These are phyloP conservation scores for western clawed frog (Xenopus tropicalis) DNA, from an alignment of 2,113 vertebrate species.

Conservation along the genomic window DNA sequence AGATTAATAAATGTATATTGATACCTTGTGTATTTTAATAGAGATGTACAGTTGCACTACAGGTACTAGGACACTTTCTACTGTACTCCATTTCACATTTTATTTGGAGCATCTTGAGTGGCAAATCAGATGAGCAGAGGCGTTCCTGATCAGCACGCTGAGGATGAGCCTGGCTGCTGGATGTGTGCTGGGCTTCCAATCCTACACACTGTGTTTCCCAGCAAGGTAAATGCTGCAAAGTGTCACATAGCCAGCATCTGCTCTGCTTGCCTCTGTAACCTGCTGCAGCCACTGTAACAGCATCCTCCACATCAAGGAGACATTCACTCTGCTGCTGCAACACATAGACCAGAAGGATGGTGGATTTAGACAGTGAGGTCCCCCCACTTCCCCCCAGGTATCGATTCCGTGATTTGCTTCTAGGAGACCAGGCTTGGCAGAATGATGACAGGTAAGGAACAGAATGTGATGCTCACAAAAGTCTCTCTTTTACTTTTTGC, in stretches of 20 bases:
- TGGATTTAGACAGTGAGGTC: constrained; percentile 81
- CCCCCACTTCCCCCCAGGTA: constrained; percentile 84
- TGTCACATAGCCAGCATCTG: constrained; percentile 28
- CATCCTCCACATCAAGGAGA: constrained; percentile 6
- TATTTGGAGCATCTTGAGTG: constrained; percentile 35
- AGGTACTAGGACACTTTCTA: too few species aligned
- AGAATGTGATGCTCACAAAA: too few species aligned
- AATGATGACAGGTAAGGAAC: constrained; percentile 81
- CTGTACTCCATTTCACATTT: constrained; percentile 38
- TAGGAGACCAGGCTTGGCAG: constrained; percentile 87
- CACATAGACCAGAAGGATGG: constrained; percentile 62
- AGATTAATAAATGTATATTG: too few species aligned
- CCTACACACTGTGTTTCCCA: constrained; percentile 18
- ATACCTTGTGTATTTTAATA: too few species aligned
- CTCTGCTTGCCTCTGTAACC: constrained; percentile 19
- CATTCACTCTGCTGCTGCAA: neutral
- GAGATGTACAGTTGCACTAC: too few species aligned
- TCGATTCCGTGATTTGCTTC: constrained; percentile 85
- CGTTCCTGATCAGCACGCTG: constrained; percentile 34
- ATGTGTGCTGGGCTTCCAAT: constrained; percentile 31
- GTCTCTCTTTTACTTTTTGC: too few species aligned
- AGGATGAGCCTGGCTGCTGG: constrained; percentile 25
- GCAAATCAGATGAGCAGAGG: constrained; percentile 43
- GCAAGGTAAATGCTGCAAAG: constrained; percentile 35
- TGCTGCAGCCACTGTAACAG: constrained; percentile 21